Base-by-base conservation (phyloP, 2,113 vertebrate species). In the Sphaerodactylus townsendi region DNA sequence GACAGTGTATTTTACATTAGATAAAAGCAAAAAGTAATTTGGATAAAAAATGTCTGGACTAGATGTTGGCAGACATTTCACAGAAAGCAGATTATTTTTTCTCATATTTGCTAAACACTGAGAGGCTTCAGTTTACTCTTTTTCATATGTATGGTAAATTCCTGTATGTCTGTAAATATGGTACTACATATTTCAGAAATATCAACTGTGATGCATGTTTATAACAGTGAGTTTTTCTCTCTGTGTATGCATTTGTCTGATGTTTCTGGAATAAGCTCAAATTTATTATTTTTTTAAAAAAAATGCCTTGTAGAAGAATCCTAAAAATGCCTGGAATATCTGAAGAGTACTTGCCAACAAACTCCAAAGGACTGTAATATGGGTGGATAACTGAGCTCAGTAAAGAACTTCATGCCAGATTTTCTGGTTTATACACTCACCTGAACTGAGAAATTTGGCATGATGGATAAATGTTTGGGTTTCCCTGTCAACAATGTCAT, bases 61-160 rank as follows among this genome's bases (percentile, higher is more conserved):
- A 78, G 90, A 92, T 88, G 92, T 88, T 19, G 71, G 82, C 88
- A 93, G 2, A 35, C 56, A 91, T 65, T 85, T 94, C 87, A 91
- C 75, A 91, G 94, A 89, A 91, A 80, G 28, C 17, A 87, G 48
- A 78, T 72, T 88, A 44, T 44, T 44, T 95, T 93, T 93, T 1
- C 13, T 73, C 87, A 80, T 85, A 91, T 80, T 59, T 86, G 93
- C 50, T 91, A 90, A 95, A 93, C 50, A 90, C 89, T 94, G 89
- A 82, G 78, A 90, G 48, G 25, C 15, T 90, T 89, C 85, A 90
- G 93, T 72, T 83, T 73, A 17, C 56, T 85, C 72, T 90, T 81
- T 72, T 59, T 88, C 83, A 56, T 79, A 53, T 69, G 35, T 30
- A 56, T 75, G 77, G 44, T 88, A 70, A 64, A 64, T 86, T 82